A percentile compares a stretch with the other conserved stretches of the same genome.
Evolutionary conservation across 2,113 vertebrate genomes (phyloP).

Genomic region (Eolophus roseicapilla): DNA sequence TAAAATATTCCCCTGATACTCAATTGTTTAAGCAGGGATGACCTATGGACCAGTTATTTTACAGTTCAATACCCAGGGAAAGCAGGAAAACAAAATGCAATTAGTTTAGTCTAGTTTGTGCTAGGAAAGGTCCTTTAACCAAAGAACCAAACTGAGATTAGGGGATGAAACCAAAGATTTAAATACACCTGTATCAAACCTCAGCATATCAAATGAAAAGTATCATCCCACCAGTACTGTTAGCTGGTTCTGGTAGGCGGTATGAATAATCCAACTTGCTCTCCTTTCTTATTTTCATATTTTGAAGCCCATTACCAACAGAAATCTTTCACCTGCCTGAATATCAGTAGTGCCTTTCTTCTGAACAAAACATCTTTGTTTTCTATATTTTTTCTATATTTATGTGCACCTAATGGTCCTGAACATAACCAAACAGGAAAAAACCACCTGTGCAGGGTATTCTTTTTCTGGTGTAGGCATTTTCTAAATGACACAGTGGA

Average conservation of each 20-base stretch:
- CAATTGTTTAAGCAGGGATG: neutral
- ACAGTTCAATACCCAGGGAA: neutral
- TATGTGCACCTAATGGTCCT: neutral
- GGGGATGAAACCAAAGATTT: neutral
- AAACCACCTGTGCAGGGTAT: neutral
- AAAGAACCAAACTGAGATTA: neutral
- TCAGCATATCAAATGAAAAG: neutral
- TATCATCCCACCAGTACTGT: too few species aligned
- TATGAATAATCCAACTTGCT: neutral
- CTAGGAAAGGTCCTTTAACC: neutral
- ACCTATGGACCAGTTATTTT: neutral
- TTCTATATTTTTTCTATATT: neutral
- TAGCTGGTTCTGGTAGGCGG: neutral
- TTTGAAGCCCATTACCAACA: neutral
- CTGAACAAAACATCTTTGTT: neutral
- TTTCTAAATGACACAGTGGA: constrained; percentile 43
- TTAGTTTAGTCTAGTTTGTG: neutral
- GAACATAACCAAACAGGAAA: neutral
- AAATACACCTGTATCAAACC: neutral
- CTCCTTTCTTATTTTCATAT: neutral
- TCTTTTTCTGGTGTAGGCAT: neutral
- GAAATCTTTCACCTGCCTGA: neutral
- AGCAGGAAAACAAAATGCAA: neutral
- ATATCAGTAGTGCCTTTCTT: neutral
- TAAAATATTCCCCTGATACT: neutral